Evolutionary conservation across 2,888 invertebrate species (phyloP), one percentile per base, ranked within the genome.

Genomic region (Hanleya hanleyi): DNA sequence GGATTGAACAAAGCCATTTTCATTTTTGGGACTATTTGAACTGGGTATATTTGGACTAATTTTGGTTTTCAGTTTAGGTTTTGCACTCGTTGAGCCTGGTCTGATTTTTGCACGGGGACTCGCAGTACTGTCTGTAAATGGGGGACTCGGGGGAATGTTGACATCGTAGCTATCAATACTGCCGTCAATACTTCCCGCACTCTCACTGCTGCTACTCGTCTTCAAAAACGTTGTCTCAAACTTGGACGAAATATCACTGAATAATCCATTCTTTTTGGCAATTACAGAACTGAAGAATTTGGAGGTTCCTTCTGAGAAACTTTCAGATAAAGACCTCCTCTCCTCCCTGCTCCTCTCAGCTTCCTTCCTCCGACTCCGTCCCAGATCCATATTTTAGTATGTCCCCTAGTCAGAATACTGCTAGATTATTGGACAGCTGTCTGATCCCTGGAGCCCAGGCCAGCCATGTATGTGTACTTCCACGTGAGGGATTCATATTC

Each of bases 231-330:
- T 83, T 69, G 79, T 83, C 66, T 90, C 89, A 61, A 90, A 78
- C 74, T 88, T 88, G 12, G 83, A 85, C 9, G 89, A 88, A 33
- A 89, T 75, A 74, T 87, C 88, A 69, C 78, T 87, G 67, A 88
- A 81, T 36, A 90, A 72, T 22, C 88, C 88, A 77, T 87, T 86
- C 70, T 88, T 88, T 74, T 86, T 88, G 15, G 85, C 86, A 32
- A 85, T 83, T 71, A 88, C 83, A 7, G 89, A 87, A 41, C 78
- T 87, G 68, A 89, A 85, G 74, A 89, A 87, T 47, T 86, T 79
- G 9, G 87, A 86, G 5, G 88, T 86, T 65, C 87, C 87, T 49
- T 84, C 86, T 0, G 84, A 81, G 29, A 87, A 77, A 73, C 86
- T 87, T 66, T 66, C 78, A 67, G 78, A 74, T 32, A 80, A 57